phyloP scores from a whole-genome alignment of 2,113 vertebrate species.

The Haemorhous mexicanus region DNA sequence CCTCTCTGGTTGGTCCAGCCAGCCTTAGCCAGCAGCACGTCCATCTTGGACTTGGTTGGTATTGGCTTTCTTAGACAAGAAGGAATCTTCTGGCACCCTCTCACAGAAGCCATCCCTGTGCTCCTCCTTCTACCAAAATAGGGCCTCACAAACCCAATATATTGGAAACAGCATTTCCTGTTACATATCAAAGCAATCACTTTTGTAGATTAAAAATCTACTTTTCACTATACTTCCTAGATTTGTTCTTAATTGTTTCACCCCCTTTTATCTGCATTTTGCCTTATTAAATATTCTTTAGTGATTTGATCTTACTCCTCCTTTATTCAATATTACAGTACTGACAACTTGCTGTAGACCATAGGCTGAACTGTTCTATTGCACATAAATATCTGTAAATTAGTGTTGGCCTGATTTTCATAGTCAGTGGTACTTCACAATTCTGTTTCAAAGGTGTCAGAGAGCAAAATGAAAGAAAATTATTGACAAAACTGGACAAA shows the following conservation, averaged over 20 bases:
- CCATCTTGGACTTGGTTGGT: not conserved
- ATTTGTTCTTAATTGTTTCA: not conserved
- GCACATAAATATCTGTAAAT: not conserved
- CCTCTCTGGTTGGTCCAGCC: not conserved
- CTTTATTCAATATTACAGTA: not conserved
- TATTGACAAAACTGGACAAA: not conserved
- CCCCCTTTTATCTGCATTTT: not conserved
- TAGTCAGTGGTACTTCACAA: not conserved
- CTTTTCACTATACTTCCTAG: not conserved
- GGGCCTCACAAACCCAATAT: not conserved
- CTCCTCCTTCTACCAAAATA: not conserved
- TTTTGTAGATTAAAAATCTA: not conserved
- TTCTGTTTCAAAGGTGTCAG: not conserved
- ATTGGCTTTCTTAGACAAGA: not conserved
- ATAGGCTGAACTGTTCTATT: not conserved
- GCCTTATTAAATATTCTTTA: not conserved
- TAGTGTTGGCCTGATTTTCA: not conserved
- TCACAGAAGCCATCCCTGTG: not conserved
- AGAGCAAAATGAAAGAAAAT: not conserved
- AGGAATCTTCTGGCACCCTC: not conserved
- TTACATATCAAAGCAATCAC: not conserved
- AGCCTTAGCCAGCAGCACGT: rapidly evolving
- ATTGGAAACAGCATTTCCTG: not conserved
- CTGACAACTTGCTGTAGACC: not conserved
- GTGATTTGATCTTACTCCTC: not conserved